Evolutionary conservation across 2,888 invertebrate genomes (phyloP).

Genomic region (Drosophila putrida): DNA sequence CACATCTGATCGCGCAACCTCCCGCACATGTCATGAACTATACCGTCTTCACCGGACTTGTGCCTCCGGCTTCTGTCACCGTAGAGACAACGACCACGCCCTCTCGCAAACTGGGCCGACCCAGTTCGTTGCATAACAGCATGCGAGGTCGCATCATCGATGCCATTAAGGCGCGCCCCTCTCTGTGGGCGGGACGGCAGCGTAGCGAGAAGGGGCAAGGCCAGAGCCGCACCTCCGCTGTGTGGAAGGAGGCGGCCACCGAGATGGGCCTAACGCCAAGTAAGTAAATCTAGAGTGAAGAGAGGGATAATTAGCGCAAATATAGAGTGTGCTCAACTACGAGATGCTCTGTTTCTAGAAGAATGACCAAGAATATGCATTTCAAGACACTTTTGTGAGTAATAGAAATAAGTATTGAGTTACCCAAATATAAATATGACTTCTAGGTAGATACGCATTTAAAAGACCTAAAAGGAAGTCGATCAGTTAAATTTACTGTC

Average conservation of each 20-base stretch:
- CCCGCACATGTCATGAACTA: constrained; percentile 50
- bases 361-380: too few relatives aligned
- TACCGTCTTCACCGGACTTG: constrained; percentile 82
- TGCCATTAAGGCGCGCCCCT: constrained; percentile 81
- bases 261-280: constrained; percentile 82
- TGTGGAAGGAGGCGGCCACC: constrained; percentile 83
- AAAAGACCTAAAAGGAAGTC: too few relatives aligned
- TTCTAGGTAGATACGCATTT: too few relatives aligned
- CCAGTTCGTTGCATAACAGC: constrained; percentile 82
- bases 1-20: constrained; percentile 55
- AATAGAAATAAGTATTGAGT: too few relatives aligned
- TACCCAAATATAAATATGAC: too few relatives aligned
- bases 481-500: too few relatives aligned
- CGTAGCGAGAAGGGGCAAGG: constrained; percentile 79
- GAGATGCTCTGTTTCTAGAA: neutral
- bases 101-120: constrained; percentile 79
- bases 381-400: too few relatives aligned
- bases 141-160: constrained; percentile 83
- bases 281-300: constrained; percentile 51
- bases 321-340: neutral
- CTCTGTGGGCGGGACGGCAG: constrained; percentile 81
- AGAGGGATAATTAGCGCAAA: too few relatives aligned
- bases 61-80: constrained; percentile 81
- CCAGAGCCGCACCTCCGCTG: constrained; percentile 82
- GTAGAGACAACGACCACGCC: constrained; percentile 78